These are phyloP conservation scores for Petrocephalus zakoni DNA, from an alignment of 2,113 vertebrate genomes.

Conservation along the genomic window DNA sequence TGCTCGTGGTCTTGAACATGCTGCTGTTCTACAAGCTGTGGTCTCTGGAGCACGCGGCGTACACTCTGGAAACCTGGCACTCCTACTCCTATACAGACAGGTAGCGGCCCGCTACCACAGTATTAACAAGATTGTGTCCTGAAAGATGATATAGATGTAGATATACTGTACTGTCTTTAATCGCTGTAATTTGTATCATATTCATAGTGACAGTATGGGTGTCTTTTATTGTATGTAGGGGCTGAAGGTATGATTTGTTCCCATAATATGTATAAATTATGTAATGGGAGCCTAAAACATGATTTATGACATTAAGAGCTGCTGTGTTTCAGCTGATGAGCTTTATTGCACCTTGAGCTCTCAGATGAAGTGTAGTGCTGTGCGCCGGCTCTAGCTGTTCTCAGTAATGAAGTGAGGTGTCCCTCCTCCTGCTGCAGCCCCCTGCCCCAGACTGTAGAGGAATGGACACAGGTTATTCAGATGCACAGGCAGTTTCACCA, in stretches of 20 bases:
- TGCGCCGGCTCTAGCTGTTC: neutral
- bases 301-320: no score
- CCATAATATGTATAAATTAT: no score
- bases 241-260: no score
- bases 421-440: constrained; percentile 51
- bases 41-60: constrained; percentile 76
- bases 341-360: neutral
- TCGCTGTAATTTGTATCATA: neutral
- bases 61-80: constrained; percentile 84
- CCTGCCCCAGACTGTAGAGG: constrained; percentile 71
- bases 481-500: constrained; percentile 81
- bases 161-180: neutral
- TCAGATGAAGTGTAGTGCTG: neutral
- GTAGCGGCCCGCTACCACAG: constrained; percentile 46
- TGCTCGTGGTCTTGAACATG: constrained; percentile 79
- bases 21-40: constrained; percentile 87
- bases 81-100: constrained; percentile 75
- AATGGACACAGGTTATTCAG: constrained; percentile 83
- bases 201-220: no score
- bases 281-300: no score
- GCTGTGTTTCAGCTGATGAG: neutral
- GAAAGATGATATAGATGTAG: no score
- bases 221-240: no score
- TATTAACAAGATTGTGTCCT: neutral
- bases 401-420: neutral